Conservation (phyloP, 2,797 vertebrate genomes). For the Rhabdomys pumilio region DNA sequence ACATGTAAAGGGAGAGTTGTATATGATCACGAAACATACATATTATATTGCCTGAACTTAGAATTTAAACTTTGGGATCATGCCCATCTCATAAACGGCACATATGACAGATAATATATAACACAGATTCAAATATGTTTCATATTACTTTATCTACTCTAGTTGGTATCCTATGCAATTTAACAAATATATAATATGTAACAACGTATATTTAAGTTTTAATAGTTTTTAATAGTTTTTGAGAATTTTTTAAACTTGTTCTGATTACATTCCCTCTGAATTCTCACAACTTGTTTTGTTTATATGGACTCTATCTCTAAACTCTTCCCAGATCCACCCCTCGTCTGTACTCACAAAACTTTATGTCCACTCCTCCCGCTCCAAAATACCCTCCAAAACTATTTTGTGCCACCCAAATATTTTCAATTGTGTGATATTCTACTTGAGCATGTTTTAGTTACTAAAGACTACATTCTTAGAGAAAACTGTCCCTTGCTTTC, state of each 20-base stretch:
- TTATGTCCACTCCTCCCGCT: not conserved
- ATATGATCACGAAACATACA: not conserved
- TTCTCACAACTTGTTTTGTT: not conserved
- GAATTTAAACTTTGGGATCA: not conserved
- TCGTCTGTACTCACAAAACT: not conserved
- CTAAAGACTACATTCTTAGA: not conserved
- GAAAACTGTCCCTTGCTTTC: not conserved
- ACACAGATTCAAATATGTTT: not conserved
- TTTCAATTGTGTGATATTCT: not conserved
- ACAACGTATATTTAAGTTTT: not conserved
- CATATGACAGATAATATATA: not conserved
- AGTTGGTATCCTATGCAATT: not conserved
- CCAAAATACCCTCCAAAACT: not conserved
- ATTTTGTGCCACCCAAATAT: not conserved
- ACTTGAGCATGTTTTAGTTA: not conserved
- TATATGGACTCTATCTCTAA: not conserved
- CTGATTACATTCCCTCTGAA: not conserved
- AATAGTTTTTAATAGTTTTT: not conserved
- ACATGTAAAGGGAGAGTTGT: not conserved
- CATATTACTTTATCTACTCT: not conserved
- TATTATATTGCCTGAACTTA: not conserved
- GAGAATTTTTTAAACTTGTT: too few relatives aligned
- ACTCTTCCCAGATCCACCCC: not conserved
- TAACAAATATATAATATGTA: not conserved
- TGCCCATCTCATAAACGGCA: not conserved